Evolutionary conservation across 2,113 vertebrate species (phyloP).

Genomic region (Neopipo cinnamomea): DNA sequence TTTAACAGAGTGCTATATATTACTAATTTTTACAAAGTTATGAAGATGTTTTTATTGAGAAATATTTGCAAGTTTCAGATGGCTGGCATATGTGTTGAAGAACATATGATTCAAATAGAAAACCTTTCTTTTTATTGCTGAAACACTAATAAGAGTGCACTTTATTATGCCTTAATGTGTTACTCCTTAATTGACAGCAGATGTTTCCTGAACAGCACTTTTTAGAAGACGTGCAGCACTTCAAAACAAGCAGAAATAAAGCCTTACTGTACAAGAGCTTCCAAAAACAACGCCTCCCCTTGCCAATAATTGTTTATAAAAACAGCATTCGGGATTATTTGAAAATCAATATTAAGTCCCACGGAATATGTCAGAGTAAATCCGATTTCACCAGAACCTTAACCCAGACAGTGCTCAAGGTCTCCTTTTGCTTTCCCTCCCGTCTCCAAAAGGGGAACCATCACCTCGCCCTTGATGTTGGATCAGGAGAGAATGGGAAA

Average conservation of each 20-base stretch:
- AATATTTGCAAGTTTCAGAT: conserved; percentile 53
- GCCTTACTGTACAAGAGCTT: conserved; percentile 47
- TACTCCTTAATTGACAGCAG: conserved; percentile 73
- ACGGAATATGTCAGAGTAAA: conserved; percentile 48
- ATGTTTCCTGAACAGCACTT: conserved; percentile 67
- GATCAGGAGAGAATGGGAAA: not conserved
- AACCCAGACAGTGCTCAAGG: not conserved
- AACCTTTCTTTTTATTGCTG: conserved; percentile 68
- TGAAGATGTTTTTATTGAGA: conserved; percentile 55
- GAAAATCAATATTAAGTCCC: conserved; percentile 61
- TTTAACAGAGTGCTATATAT: not conserved
- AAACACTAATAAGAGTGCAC: conserved; percentile 71
- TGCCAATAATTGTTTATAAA: conserved; percentile 70
- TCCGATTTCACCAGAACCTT: conserved; percentile 24
- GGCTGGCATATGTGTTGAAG: conserved; percentile 62
- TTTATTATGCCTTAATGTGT: conserved; percentile 74
- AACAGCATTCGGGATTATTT: conserved; percentile 62
- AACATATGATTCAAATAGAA: conserved; percentile 66
- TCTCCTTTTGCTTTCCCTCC: not conserved
- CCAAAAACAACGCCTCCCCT: conserved; percentile 55
- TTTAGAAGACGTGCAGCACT: conserved; percentile 46
- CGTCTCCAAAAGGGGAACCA: not conserved
- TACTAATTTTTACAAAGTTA: conserved; percentile 11
- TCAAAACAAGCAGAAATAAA: conserved; percentile 67
- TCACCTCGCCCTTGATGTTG: not conserved